Evolutionary conservation across 2,888 invertebrate species (phyloP).

Genomic region (Cepaea hortensis): DNA sequence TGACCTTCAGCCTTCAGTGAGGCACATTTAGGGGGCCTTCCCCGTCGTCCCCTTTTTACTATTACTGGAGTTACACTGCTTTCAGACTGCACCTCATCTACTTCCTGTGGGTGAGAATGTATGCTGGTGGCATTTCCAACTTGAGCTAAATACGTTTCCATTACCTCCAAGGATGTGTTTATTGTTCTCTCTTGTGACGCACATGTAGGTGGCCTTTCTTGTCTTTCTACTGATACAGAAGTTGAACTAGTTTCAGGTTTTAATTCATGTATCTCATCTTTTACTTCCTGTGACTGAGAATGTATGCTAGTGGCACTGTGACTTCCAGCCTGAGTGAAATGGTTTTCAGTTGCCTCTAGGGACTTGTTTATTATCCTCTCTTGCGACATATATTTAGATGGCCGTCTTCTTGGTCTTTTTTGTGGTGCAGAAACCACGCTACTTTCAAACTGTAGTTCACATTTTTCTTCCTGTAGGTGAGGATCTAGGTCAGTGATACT

Average conservation of each 20-base stretch:
- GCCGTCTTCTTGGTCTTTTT: background rate
- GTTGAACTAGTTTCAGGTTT: background rate
- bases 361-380: too few species aligned
- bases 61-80: background rate
- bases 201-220: background rate
- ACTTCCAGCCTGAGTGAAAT: too few species aligned
- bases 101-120: background rate
- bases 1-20: too few species aligned
- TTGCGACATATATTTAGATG: background rate
- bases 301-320: too few species aligned
- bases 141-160: too few species aligned
- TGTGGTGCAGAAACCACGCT: background rate
- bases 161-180: too few species aligned
- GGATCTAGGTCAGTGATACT: too few species aligned
- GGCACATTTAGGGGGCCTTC: background rate
- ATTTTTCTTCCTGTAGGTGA: too few species aligned
- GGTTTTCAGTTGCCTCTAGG: too few species aligned
- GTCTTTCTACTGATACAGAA: background rate
- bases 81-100: background rate
- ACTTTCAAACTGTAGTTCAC: background rate
- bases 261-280: background rate
- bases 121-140: background rate
- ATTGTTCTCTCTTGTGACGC: background rate
- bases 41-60: background rate
- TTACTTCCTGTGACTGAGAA: background rate